Percentiles rank a stretch among this genome's conserved stretches.
phyloP scores from a whole-genome alignment of 2,113 vertebrate species.

The Cathartes aura region DNA sequence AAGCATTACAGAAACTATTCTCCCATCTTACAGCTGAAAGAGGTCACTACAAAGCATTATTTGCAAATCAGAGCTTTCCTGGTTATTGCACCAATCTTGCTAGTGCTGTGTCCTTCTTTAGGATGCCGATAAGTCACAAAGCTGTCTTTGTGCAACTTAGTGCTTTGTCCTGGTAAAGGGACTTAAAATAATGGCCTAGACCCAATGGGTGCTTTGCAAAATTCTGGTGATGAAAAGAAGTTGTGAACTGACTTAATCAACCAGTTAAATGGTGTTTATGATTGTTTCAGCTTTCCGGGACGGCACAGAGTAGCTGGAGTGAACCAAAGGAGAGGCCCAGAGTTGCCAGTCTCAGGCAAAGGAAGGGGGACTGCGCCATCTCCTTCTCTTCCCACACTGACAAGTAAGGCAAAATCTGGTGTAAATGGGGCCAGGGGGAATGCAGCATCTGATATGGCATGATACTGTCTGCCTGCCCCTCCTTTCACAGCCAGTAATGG shows the following conservation, averaged over 20 bases:
- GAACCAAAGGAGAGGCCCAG: not conserved
- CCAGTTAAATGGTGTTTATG: not conserved
- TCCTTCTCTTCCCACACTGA: not conserved
- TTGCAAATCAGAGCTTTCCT: not conserved
- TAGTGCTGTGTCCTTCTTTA: not conserved
- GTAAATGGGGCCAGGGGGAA: not conserved
- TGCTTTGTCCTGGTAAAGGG: not conserved
- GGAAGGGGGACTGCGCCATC: not conserved
- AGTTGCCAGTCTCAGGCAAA: not conserved
- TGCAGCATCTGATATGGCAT: conserved; percentile 16
- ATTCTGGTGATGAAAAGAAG: conserved; percentile 3
- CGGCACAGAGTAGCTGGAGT: not conserved
- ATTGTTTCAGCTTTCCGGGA: not conserved
- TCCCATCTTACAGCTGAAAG: not conserved
- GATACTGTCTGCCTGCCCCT: conserved; percentile 43
- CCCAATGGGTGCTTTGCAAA: not conserved
- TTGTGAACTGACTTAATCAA: not conserved
- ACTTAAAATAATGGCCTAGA: not conserved
- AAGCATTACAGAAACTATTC: not conserved
- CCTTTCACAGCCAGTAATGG: conserved; percentile 36
- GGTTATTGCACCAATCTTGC: not conserved
- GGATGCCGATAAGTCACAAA: not conserved
- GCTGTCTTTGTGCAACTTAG: not conserved
- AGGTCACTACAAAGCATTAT: not conserved
- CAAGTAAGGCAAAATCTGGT: not conserved